Base-by-base conservation (phyloP, 2,113 vertebrate species). In the Sinocyclocheilus rhinocerous region DNA sequence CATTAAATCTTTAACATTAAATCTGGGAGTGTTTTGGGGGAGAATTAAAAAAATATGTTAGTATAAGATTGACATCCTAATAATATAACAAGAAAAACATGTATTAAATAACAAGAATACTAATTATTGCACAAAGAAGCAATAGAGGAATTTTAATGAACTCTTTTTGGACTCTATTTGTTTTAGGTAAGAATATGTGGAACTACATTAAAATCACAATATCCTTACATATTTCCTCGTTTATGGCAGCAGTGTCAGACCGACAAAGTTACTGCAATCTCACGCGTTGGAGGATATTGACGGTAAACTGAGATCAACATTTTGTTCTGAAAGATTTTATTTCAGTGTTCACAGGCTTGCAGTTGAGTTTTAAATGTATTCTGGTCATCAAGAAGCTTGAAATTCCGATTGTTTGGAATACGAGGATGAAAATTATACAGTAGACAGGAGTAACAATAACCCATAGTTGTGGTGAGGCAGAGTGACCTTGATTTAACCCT, bases 401-500 rank as follows among this genome's bases (percentile, higher is more conserved):
- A 36, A 57, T 57, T 6, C 20, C 12, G 36, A 42, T 73, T 42
- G 72, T 26, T 29, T 81, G 67, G 24, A 65, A 87, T 55, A 76
- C 11, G 81, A 75, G 59, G 20, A 36, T 50, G 20, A 78, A 88
- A 50, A 76, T 24, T 26, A 57, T 70, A 76, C 78, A 82, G 39
- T 61, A 61, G 55, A 79, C 33, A n/a, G 12, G 77, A 61, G 29
- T 15, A 61, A 45, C 24, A 82, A 52, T 73, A 63, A 42, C n/a
- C 55, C 39, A 55, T n/a, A 88, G 65, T 67, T 55, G 36, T 61
- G 61, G 63, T 61, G 26, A 24, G 12, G 26, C 61, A 36, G 26
- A 22, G 81, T 86, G 22, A 84, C 87, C 87, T 86, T 88, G 76
- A 36, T 82, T 36, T 69, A 76, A 79, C 77, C 55, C 52, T 36